Evolutionary conservation across 2,888 invertebrate species (phyloP), one percentile per base, ranked within the genome.

Genomic region (Cacoxenus indagator): DNA sequence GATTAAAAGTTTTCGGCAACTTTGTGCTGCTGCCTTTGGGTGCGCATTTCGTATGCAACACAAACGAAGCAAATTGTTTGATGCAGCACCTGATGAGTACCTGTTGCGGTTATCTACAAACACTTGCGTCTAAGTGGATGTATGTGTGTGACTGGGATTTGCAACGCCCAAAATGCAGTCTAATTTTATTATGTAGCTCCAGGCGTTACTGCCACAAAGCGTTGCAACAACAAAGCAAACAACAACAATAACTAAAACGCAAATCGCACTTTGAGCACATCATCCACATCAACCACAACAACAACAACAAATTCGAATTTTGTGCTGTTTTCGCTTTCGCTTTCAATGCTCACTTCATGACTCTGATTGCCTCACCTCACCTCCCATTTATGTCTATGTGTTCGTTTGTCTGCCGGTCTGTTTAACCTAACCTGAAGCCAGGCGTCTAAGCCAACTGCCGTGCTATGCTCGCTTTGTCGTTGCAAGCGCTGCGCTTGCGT

Each of bases 171-270:
- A n/a, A 62, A 62, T 62, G 61, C 64, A 67, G 66, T 67, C 73
- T 82, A 80, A 83, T 83, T 80, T 78, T 73, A 78, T 82, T 82
- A 78, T 71, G 78, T 70, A 59, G 27, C 55, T 19, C 24, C n/a
- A 55, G 9, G 22, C 22, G 24, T 51, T 51, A 6, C 19, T 22
- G 45, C 64, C 67, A 67, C 45, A 64, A 54, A 64, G 51, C 51
- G 8, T 17, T 51, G 45, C 69, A 73, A 57, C 67, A 68, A 66
- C 68, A 67, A 65, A n/a, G n/a, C n/a, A 37, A 37, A 27, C 26
- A 55, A 24, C 27, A 55, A 55, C 24, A 55, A 55, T 26, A 55
- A 55, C 55, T 11, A 55, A 22, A 4, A 26, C 26, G 19, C 22
- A 48, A 48, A 48, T 48, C 48, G 51, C 5, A 51, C 17, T 19